Conservation (phyloP, 2,888 invertebrate species). For the Dasysyrphus albostriatus region DNA sequence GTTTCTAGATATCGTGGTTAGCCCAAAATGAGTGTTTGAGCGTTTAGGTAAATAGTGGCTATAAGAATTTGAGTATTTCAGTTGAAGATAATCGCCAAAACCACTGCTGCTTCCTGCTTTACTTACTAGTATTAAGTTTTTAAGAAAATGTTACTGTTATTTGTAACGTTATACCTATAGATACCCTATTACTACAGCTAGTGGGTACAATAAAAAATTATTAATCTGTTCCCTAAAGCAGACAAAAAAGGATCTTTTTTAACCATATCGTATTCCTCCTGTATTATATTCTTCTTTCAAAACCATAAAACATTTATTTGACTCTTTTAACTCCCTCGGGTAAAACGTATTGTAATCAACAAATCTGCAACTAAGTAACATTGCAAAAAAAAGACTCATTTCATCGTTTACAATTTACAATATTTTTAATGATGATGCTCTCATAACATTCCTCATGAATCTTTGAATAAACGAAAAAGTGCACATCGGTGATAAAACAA, state of each 20-base stretch:
- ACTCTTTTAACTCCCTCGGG: too few relatives aligned
- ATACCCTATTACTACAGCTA: not conserved
- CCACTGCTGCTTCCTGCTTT: too few relatives aligned
- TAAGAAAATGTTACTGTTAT: too few relatives aligned
- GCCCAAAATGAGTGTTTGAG: too few relatives aligned
- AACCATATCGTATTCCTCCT: not conserved
- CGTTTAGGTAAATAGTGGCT: too few relatives aligned
- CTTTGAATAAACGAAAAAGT: slow-evolving; percentile 25
- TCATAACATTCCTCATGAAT: slow-evolving; percentile 19
- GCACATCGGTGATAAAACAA: slow-evolving; percentile 63
- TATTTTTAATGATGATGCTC: slow-evolving; percentile 32
- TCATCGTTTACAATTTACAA: slow-evolving; percentile 32
- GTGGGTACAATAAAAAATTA: not conserved
- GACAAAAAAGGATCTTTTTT: not conserved
- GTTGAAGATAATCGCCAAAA: too few relatives aligned
- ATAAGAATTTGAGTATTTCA: too few relatives aligned
- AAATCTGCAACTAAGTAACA: slow-evolving; percentile 17
- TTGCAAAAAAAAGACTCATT: not conserved
- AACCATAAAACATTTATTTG: slow-evolving; percentile 3
- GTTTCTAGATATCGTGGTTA: too few relatives aligned
- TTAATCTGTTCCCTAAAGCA: not conserved
- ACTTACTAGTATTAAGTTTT: too few relatives aligned
- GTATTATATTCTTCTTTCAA: too few relatives aligned
- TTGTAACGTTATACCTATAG: too few relatives aligned
- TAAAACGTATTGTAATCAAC: not conserved